phyloP scores from a whole-genome alignment of 2,797 vertebrate genomes.

The Thamnophis elegans region DNA sequence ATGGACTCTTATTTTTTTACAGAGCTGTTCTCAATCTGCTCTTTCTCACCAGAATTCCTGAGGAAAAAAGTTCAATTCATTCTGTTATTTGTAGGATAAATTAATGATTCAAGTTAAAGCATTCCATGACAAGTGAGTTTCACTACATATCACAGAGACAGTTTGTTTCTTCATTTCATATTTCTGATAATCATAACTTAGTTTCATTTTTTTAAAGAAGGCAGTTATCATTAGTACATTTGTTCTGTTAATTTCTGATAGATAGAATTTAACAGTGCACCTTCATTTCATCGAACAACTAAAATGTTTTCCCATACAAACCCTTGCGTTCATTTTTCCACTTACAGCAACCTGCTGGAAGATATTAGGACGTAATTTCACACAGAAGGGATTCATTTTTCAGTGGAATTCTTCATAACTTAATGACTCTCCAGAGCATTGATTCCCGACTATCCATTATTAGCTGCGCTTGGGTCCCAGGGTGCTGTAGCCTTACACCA shows the following conservation, averaged over 20 bases:
- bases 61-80: neutral
- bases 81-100: neutral
- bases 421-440: slow-evolving; percentile 21
- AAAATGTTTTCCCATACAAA: slow-evolving; percentile 4
- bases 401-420: slow-evolving; percentile 7
- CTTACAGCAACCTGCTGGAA: neutral
- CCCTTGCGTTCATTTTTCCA: neutral
- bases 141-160: neutral
- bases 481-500: neutral
- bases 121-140: neutral
- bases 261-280: neutral
- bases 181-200: slow-evolving; percentile 1
- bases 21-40: neutral
- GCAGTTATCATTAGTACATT: slow-evolving; percentile 14
- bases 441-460: neutral
- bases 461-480: neutral
- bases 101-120: neutral
- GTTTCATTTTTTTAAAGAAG: slow-evolving; percentile 52
- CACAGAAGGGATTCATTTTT: slow-evolving; percentile 20
- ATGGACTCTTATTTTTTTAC: neutral
- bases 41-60: neutral
- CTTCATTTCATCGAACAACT: neutral
- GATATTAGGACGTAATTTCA: slow-evolving; percentile 18
- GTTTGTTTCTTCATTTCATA: neutral
- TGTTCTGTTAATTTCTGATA: neutral